Evolutionary conservation across 37 sponge, comb jelly and placozoan species (phyloP).

Genomic region (Haliclona indistincta): DNA sequence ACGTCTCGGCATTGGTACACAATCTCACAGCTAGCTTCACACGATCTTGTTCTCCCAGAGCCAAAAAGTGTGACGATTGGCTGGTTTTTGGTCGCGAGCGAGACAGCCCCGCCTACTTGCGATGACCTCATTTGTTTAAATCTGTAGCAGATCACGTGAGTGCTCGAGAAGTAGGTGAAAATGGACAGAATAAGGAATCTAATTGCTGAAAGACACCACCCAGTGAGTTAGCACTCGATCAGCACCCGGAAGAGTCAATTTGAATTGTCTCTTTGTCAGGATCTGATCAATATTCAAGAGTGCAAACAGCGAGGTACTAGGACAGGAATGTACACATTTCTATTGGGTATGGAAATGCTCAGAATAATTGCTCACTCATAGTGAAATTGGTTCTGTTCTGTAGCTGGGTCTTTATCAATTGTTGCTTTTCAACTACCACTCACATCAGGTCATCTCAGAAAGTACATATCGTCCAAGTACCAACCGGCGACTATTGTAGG

Average conservation of each 20-base stretch:
- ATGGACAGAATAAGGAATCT: constrained; percentile 9
- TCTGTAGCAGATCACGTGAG: neutral
- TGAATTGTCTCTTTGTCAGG: constrained; percentile 2
- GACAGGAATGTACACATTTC: constrained; percentile 18
- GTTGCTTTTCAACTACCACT: too few species aligned
- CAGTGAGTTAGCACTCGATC: neutral
- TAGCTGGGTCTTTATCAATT: too few species aligned
- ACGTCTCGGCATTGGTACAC: constrained; percentile 1
- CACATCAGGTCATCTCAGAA: too few species aligned
- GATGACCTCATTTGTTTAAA: too few species aligned
- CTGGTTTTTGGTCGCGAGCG: neutral
- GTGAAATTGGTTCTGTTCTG: too few species aligned
- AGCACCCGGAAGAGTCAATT: neutral
- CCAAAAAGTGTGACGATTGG: neutral
- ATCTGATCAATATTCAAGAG: neutral
- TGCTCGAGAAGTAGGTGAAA: neutral
- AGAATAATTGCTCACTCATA: too few species aligned
- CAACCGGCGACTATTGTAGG: too few species aligned
- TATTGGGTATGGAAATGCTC: too few species aligned
- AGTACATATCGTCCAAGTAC: too few species aligned
- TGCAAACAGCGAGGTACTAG: constrained; percentile 21
- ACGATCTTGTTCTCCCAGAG: too few species aligned
- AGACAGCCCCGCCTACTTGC: neutral
- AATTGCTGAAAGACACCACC: neutral
- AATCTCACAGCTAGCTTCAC: too few species aligned